Evolutionary conservation across 2,888 invertebrate species (phyloP).

Genomic region (Anarsia innoxiella): DNA sequence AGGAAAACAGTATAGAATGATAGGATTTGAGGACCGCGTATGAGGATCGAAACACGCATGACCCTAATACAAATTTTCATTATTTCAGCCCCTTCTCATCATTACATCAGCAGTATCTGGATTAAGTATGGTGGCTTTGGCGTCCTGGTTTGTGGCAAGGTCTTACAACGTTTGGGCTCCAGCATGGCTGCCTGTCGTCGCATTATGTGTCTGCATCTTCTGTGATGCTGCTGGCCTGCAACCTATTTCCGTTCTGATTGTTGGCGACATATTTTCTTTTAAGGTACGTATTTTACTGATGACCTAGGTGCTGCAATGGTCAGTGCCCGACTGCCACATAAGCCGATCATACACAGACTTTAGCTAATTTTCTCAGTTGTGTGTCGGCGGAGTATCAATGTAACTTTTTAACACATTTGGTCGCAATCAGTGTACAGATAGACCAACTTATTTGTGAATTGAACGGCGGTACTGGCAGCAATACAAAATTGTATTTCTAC

Average conservation of each 20-base stretch:
- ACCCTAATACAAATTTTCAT: too few relatives aligned
- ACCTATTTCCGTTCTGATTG: conserved; percentile 65
- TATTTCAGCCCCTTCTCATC: conserved; percentile 45
- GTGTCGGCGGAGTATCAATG: too few relatives aligned
- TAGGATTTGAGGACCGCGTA: too few relatives aligned
- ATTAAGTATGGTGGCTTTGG: conserved; percentile 50
- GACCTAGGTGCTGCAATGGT: not conserved
- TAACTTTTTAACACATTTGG: too few relatives aligned
- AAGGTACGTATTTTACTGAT: conserved; percentile 33
- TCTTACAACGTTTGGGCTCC: conserved; percentile 35
- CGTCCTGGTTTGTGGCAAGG: conserved; percentile 55
- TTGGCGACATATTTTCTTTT: conserved; percentile 69
- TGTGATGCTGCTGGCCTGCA: conserved; percentile 68
- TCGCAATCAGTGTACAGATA: not conserved
- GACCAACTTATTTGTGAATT: not conserved
- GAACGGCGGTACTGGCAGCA: too few relatives aligned
- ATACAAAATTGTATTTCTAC: too few relatives aligned
- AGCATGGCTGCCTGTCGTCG: conserved; percentile 64
- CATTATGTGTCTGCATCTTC: conserved; percentile 68
- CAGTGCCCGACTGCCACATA: too few relatives aligned
- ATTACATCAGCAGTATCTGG: conserved; percentile 50
- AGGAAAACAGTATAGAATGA: too few relatives aligned
- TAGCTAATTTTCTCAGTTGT: too few relatives aligned
- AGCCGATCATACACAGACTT: too few relatives aligned
- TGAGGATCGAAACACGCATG: too few relatives aligned